Base-by-base conservation (phyloP, 92 coral and sea anemone species). In the Zoanthus sociatus region DNA sequence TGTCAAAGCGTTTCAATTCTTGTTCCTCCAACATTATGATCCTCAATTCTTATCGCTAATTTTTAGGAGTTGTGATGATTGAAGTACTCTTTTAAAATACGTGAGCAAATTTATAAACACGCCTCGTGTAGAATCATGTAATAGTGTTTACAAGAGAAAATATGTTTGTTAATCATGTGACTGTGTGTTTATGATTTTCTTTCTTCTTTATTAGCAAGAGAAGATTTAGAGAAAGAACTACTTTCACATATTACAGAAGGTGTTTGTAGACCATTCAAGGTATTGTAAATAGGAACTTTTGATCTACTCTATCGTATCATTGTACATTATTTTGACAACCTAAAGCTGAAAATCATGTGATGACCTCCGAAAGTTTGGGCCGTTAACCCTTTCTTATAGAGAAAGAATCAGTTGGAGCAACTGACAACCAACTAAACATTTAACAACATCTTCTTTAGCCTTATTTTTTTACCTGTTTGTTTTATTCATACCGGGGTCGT, bases 251-350 rank as follows among this genome's bases (percentile, higher is more conserved):
- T 97, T 61, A 95, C 99, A 58, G 99, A 97, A 78, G 99, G 99
- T 14, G 96, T 97, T 55, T 95, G 99, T 79, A 90, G 99, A 83
- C 99, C 99, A 9, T 97, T 97, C 84, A 97, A 97, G 97, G 99
- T 33, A 33, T 33, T 33, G 42, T 97, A 86, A 48, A 89, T 20
- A 30, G 33, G 4, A 69, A 30, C 9, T 15, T 9, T 20, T 63
- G 69, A 3, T 63, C 12, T 9, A 7, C 12, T 50, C 54, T 50
- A 10, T 4, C 12, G 12, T 50, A 50, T 10, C 12, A 50, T 50
- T 33, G 42, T 33, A 33, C 42, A 33, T 33, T 33, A 33, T 3
- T 3, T 33, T 33, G 42, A 33, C 42, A 33, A 33, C 42, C 3
- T 33, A 33, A 33, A 33, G 42, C 42, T 33, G 42, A 33, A 33